Conservation (phyloP, 2,797 vertebrate genomes). For the Xenopus petersii region DNA sequence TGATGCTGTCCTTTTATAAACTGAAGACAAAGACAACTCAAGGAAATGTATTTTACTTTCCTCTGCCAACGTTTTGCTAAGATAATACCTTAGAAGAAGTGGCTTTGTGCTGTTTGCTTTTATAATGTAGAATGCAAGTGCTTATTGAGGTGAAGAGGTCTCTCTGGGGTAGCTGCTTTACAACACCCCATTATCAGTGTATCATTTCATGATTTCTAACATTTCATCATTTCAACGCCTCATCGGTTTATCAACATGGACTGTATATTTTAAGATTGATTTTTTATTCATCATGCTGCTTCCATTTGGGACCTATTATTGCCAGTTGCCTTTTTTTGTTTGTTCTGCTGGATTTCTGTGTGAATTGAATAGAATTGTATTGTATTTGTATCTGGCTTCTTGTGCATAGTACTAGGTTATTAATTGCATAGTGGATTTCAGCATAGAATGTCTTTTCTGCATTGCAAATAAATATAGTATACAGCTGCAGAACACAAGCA, state of each 20-base stretch:
- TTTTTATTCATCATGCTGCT: not conserved
- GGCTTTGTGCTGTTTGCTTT: not conserved
- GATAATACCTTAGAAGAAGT: too few relatives aligned
- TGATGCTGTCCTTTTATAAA: too few relatives aligned
- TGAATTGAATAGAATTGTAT: not conserved
- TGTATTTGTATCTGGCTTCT: too few relatives aligned
- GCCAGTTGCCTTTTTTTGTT: not conserved
- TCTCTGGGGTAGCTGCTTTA: not conserved
- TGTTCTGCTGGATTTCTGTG: not conserved
- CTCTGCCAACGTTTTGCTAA: too few relatives aligned
- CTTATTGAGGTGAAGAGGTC: not conserved
- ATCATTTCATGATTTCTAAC: not conserved
- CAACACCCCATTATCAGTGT: not conserved
- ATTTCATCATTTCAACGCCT: not conserved
- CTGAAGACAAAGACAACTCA: too few relatives aligned
- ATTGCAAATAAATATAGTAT: too few relatives aligned
- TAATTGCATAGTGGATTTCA: too few relatives aligned
- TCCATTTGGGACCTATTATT: not conserved
- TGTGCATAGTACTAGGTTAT: too few relatives aligned
- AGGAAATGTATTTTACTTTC: too few relatives aligned
- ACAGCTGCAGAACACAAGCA: too few relatives aligned
- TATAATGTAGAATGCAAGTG: not conserved
- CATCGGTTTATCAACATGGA: not conserved
- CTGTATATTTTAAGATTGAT: not conserved
- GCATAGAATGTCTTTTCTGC: too few relatives aligned